Evolutionary conservation across 2,113 vertebrate species (phyloP), one percentile per base, ranked within the genome.

Genomic region (Copsychus sechellarum): DNA sequence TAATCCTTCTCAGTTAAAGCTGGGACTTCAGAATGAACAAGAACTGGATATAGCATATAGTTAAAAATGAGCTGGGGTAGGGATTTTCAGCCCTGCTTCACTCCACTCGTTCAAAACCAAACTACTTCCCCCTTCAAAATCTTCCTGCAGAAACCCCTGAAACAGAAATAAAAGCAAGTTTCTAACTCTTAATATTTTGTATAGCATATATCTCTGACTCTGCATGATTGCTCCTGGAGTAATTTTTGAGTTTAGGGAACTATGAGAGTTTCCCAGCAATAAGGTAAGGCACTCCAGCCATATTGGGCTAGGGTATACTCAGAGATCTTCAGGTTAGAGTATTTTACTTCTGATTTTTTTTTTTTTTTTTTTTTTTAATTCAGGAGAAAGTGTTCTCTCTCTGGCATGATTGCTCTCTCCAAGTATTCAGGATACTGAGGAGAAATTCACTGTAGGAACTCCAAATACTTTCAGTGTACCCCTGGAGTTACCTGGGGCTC

Each of bases 281-380:
- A 60, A 43, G 14, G 5, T 43, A 45, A 81, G 53, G 17, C 26
- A 22, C 22, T 54, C 26, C 14, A 43, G 33, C 5, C 8, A 4
- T 26, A 12, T 0, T 0, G 9, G 15, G 7, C 16, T 79, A 50
- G 31, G 6, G 6, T 50, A 11, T 29, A 54, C 29, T 8, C 2
- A 7, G 10, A 79, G 22, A 43, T 31, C 22, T 76, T 56, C 36
- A 66, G 25, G 16, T 3, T 53, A 33, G 8, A 5, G 5, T 25
- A 13, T 12, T 14, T 90, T 40, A 43, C 7, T 67, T 88, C 28
- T 48, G 40, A 2, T 43, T 61, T 83, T 53, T 74, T 61, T 90
- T 34, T 70, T 34, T 38, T 57, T 86, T n/a, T n/a, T n/a, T n/a
- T 45, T 71, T 72, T 90, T 48, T 70, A 26, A 5, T 47, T 82